Evolutionary conservation across 2,888 invertebrate genomes (phyloP), one percentile per base, ranked within the genome.

Genomic region (Cylindroiulus punctatus): DNA sequence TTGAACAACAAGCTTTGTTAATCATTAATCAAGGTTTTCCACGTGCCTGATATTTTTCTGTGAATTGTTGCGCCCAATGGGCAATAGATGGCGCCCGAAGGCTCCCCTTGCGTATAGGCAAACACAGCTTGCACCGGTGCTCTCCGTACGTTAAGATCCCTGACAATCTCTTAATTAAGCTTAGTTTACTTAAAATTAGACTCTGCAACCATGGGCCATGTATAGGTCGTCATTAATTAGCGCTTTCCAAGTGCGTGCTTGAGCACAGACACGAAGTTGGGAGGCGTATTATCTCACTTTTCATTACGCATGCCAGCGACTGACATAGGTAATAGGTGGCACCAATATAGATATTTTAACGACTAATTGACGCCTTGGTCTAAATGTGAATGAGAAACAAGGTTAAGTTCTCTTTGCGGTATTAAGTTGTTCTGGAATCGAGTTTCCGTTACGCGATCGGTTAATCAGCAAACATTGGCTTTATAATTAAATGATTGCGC

Each of bases 401-500:
- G 14, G 47, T 47, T 47, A 47, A 17, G 47, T 47, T 3, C 17
- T 65, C 65, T 7, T 26, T 26, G 12, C 12, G 26, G 22, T 5
- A 65, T 65, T 65, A 76, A 30, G 32, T 76, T 76, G 76, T 30
- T 76, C 17, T 14, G 17, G 30, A 76, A 30, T 76, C 30, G 30
- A 76, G 30, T 76, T 65, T 30, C 5, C 26, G 12, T 76, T 30
- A 12, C 17, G 17, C 30, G 30, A 76, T 76, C 30, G 30, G 30
- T 17, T 76, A 32, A 76, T 76, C 30, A 30, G 30, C 76, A 76
- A 76, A 76, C 30, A 76, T 32, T 26, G 30, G 14, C 10, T 76
- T 76, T 76, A n/a, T n/a, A 76, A 76, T 76, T 76, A 76, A 76
- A 76, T 30, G 76, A 30, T 76, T 76, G 14, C 76, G 0, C 30